Percentiles rank a stretch among this genome's conserved stretches.
Evolutionary conservation across 2,888 invertebrate species (phyloP).

Genomic region (Caradrina kadenii): DNA sequence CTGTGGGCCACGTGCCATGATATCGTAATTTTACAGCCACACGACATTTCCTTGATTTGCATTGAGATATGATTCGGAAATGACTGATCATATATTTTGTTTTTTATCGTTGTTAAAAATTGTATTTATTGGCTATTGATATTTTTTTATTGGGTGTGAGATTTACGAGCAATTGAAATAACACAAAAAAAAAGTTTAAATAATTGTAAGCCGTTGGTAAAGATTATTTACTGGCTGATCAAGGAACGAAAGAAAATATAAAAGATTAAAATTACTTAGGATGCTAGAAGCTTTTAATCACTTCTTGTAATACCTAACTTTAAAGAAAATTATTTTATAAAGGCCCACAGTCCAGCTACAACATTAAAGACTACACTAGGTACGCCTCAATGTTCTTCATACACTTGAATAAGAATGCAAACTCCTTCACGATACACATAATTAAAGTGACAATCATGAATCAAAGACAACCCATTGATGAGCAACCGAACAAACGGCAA

Average conservation of each 20-base stretch:
- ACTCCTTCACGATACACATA: constrained; percentile 46
- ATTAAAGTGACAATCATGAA: constrained; percentile 44
- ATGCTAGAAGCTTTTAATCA: too few species aligned
- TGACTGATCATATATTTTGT: constrained; percentile 58
- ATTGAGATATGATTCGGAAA: constrained; percentile 76
- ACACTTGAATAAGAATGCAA: constrained; percentile 34
- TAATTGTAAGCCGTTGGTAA: constrained; percentile 17
- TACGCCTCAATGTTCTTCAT: background rate
- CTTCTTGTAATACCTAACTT: too few species aligned
- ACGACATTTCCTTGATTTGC: constrained; percentile 73
- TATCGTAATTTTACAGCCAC: constrained; percentile 70
- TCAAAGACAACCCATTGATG: constrained; percentile 46
- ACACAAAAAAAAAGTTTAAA: constrained; percentile 14
- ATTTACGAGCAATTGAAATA: constrained; percentile 56
- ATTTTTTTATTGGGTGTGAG: constrained; percentile 47
- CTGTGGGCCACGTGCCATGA: constrained; percentile 66
- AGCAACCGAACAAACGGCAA: constrained; percentile 25
- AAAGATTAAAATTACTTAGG: too few species aligned
- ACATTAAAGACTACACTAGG: background rate
- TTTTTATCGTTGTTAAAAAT: constrained; percentile 60
- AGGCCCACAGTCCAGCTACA: background rate
- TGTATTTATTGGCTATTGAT: constrained; percentile 68
- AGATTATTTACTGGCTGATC: background rate
- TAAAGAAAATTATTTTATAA: too few species aligned
- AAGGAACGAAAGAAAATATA: background rate